A percentile compares a stretch with the other conserved stretches of the same genome.
phyloP scores from a whole-genome alignment of 2,797 vertebrate genomes.

The Gymnothorax reevesii region DNA sequence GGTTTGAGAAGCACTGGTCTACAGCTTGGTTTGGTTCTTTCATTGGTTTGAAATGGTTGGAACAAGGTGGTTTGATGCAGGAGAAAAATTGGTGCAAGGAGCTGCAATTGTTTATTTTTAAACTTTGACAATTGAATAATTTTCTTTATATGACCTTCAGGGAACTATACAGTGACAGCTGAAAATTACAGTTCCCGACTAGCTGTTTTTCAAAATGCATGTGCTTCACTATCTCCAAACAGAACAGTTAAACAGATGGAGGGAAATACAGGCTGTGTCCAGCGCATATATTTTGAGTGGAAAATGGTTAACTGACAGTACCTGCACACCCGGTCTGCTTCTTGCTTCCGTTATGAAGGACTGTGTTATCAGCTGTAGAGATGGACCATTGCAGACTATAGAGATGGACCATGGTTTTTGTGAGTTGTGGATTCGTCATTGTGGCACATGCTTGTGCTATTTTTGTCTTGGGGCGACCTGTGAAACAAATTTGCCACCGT shows the following conservation, averaged over 20 bases:
- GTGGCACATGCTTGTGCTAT: neutral
- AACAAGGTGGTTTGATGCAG: neutral
- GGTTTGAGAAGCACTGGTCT: too few relatives aligned
- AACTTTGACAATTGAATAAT: neutral
- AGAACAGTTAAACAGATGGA: neutral
- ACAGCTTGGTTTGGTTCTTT: neutral
- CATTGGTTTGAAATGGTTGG: neutral
- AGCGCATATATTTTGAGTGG: neutral
- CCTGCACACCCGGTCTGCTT: neutral
- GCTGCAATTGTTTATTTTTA: neutral
- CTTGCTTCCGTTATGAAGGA: neutral
- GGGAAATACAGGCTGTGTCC: neutral
- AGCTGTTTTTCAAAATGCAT: neutral
- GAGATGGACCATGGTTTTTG: neutral
- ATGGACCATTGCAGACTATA: neutral
- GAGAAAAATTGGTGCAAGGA: neutral
- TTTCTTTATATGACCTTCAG: neutral
- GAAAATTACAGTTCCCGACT: neutral
- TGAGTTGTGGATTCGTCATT: neutral
- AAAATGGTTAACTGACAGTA: neutral
- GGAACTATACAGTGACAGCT: neutral
- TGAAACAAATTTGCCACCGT: neutral
- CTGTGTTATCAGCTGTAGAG: neutral
- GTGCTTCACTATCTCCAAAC: neutral
- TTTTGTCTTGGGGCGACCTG: neutral